These are phyloP conservation scores for Camelus dromedarius DNA, from an alignment of 2,113 vertebrate genomes.

Conservation along the genomic window DNA sequence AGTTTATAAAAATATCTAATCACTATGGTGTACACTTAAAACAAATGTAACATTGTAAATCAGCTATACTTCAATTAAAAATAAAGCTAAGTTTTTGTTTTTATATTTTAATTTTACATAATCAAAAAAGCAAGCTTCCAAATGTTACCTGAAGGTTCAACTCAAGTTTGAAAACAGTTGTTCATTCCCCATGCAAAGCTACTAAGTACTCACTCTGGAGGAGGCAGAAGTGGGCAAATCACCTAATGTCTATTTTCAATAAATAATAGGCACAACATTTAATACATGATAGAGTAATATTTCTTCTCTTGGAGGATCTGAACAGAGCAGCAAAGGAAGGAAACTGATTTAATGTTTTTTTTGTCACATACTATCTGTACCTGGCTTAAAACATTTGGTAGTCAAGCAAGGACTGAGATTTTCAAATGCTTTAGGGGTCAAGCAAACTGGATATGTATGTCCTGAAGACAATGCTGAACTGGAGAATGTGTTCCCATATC, in stretches of 20 bases:
- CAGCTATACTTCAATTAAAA: background rate
- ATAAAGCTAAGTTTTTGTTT: background rate
- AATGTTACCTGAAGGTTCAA: background rate
- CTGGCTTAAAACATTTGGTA: background rate
- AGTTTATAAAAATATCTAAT: background rate
- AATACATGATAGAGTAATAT: background rate
- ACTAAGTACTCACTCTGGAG: background rate
- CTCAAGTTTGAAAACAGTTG: background rate
- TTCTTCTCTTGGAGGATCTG: background rate
- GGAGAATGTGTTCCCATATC: background rate
- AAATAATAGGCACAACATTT: background rate
- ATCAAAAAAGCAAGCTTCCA: background rate
- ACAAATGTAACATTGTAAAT: background rate
- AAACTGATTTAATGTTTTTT: background rate
- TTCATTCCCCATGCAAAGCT: background rate
- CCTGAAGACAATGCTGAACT: background rate
- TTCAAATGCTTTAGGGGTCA: background rate
- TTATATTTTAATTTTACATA: background rate
- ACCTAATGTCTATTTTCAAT: background rate
- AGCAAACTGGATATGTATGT: background rate
- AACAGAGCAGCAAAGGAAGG: background rate
- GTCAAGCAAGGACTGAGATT: background rate
- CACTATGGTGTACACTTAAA: background rate
- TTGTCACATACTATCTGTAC: background rate
- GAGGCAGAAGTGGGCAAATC: background rate